Conservation (phyloP, 2,113 vertebrate genomes). For the Chroicocephalus ridibundus region DNA sequence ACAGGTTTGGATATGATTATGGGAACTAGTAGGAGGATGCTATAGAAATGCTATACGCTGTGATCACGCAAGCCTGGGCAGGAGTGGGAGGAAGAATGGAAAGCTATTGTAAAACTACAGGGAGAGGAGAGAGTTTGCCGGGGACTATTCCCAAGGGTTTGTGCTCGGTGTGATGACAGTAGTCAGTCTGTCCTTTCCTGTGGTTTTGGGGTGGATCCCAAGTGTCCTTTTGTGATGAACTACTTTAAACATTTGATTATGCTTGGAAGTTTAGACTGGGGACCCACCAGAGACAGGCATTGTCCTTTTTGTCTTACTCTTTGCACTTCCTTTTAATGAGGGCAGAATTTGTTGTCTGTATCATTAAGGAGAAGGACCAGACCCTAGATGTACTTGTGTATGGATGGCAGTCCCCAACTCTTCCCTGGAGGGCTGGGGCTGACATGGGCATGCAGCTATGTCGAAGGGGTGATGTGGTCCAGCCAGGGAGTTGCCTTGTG, state of each 20-base stretch:
- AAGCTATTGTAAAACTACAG: not conserved
- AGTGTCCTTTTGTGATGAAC: not conserved
- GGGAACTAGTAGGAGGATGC: conserved; percentile 18
- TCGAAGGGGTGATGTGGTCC: not conserved
- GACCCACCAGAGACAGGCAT: not conserved
- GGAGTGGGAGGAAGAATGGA: not conserved
- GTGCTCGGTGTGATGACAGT: not conserved
- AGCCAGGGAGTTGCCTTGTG: not conserved
- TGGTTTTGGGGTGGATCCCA: not conserved
- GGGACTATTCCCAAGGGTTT: not conserved
- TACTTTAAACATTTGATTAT: not conserved
- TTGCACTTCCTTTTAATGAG: not conserved
- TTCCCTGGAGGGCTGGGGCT: not conserved
- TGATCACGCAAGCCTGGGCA: not conserved
- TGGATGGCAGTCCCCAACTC: not conserved
- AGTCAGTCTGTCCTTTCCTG: not conserved
- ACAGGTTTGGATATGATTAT: conserved; percentile 9
- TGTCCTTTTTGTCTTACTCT: not conserved
- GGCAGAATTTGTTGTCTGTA: not conserved
- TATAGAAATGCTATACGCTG: not conserved
- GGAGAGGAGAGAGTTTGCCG: not conserved
- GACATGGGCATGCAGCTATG: not conserved
- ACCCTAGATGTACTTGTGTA: not conserved
- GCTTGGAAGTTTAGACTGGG: not conserved
- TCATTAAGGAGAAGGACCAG: not conserved